Conservation (phyloP, 2,888 invertebrate genomes). For the Phlogophora meticulosa region DNA sequence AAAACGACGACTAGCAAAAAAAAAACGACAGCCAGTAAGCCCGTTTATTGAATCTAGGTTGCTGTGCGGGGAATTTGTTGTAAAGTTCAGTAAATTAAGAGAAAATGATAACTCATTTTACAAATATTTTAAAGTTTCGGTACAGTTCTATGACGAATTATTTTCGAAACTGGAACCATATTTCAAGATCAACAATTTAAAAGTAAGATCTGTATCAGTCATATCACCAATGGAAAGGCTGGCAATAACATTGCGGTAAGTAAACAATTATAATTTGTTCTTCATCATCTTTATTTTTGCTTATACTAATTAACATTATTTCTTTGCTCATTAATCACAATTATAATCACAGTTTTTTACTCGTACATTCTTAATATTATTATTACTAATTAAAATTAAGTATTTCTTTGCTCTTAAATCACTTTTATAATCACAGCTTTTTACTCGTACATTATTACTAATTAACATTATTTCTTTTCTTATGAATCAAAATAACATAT, state of each 20-base stretch:
- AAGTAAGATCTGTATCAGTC: conserved; percentile 57
- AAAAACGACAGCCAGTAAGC: conserved; percentile 61
- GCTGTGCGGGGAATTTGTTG: conserved; percentile 55
- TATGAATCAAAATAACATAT: neutral
- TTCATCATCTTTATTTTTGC: conserved; percentile 50
- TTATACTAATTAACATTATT: conserved; percentile 12
- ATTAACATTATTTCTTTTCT: neutral
- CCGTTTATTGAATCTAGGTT: conserved; percentile 61
- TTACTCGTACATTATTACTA: neutral
- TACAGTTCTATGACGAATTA: conserved; percentile 62
- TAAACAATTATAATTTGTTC: conserved; percentile 52
- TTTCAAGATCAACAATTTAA: conserved; percentile 60
- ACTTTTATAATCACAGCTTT: neutral
- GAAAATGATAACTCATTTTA: conserved; percentile 57
- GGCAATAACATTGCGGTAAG: conserved; percentile 62
- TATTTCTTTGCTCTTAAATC: conserved; percentile 4
- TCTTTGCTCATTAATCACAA: conserved; percentile 5
- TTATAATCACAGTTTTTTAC: conserved; percentile 10
- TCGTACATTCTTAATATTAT: neutral
- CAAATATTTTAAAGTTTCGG: conserved; percentile 61
- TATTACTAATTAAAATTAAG: conserved; percentile 23
- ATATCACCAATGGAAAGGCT: conserved; percentile 61
- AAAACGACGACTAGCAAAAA: conserved; percentile 55
- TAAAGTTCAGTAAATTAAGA: conserved; percentile 61
- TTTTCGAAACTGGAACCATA: conserved; percentile 62